A percentile compares a stretch with the other conserved stretches of the same genome.
Evolutionary conservation across 2,797 vertebrate genomes (phyloP).

Genomic region (Ptychadena robeensis): DNA sequence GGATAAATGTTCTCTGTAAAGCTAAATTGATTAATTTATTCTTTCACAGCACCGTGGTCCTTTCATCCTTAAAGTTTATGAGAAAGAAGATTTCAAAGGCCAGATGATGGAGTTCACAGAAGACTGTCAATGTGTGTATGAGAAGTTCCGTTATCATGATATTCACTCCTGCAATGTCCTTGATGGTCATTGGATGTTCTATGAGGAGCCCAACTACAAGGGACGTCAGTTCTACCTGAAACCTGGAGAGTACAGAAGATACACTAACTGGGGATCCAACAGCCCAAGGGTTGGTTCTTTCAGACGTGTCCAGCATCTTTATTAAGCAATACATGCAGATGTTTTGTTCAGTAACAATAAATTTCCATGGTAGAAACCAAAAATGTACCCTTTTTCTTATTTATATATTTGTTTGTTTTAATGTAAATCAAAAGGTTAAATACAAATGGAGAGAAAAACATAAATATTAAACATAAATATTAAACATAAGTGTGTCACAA

Average conservation of each 20-base stretch:
- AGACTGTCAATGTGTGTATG: conserved; percentile 64
- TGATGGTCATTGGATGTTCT: conserved; percentile 66
- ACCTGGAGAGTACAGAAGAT: conserved; percentile 61
- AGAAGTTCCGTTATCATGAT: conserved; percentile 64
- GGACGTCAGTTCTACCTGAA: conserved; percentile 64
- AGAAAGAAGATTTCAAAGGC: conserved; percentile 65
- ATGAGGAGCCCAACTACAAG: conserved; percentile 63
- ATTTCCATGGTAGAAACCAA: background rate
- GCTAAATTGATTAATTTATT: background rate
- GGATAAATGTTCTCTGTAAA: background rate
- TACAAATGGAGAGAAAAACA: too few species aligned
- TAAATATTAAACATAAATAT: too few species aligned
- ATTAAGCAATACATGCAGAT: conserved; percentile 51
- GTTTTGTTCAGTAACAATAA: conserved; percentile 20
- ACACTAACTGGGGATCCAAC: conserved; percentile 55
- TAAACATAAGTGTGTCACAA: too few species aligned
- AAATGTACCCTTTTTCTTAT: background rate
- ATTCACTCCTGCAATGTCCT: conserved; percentile 63
- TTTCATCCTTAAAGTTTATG: conserved; percentile 63
- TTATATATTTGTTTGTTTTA: background rate
- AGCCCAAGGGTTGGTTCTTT: conserved; percentile 65
- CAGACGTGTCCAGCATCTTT: conserved; percentile 58
- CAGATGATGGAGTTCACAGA: conserved; percentile 64
- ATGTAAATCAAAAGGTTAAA: background rate
- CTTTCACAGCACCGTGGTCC: conserved; percentile 47